Evolutionary conservation across 2,113 vertebrate species (phyloP).

Genomic region (Tupaia tana): DNA sequence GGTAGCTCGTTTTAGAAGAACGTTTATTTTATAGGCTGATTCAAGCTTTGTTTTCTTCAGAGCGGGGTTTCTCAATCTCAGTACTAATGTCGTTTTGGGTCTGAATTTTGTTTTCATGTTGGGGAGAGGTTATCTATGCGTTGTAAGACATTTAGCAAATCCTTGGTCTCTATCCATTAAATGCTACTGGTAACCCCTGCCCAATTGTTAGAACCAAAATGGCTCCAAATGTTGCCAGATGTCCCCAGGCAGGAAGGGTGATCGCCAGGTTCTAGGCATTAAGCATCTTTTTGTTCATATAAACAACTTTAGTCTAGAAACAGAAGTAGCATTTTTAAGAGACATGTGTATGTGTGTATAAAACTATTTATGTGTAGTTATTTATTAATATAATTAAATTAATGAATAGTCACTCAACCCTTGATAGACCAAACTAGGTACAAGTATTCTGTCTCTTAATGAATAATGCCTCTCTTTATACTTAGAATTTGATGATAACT

Average conservation of each 20-base stretch:
- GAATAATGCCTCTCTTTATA: background rate
- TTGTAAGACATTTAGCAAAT: background rate
- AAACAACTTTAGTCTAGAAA: background rate
- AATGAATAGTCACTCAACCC: background rate
- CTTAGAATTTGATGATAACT: background rate
- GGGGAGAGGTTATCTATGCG: background rate
- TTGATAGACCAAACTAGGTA: background rate
- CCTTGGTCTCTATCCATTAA: background rate
- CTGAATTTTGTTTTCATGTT: background rate
- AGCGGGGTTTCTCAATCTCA: background rate
- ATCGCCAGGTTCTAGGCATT: background rate
- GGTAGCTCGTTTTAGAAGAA: background rate
- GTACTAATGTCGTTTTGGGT: background rate
- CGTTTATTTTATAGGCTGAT: background rate
- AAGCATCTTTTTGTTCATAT: background rate
- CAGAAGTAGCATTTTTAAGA: background rate
- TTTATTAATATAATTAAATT: slow-evolving; percentile 12
- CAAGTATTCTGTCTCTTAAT: background rate
- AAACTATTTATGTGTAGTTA: background rate
- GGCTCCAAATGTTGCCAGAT: background rate
- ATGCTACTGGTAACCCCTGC: background rate
- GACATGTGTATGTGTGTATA: background rate
- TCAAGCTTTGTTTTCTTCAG: background rate
- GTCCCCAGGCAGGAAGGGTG: accelerated
- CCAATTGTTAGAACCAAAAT: background rate